Conservation (phyloP, 2,888 invertebrate genomes). For the Megastigmus dorsalis region DNA sequence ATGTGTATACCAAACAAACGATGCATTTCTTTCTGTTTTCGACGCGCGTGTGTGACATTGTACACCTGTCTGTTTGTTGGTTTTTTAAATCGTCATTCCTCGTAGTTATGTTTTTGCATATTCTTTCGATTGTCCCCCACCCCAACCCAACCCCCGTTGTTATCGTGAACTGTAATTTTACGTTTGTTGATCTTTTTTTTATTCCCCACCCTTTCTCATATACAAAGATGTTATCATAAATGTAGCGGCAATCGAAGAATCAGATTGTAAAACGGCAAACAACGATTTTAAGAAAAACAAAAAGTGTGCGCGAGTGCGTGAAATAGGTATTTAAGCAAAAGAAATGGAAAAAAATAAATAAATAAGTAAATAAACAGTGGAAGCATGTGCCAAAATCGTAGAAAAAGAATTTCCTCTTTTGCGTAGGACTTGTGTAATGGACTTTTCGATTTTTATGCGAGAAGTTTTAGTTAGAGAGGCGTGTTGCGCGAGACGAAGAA, state of each 20-base stretch:
- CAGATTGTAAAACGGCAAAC: slow-evolving; percentile 32
- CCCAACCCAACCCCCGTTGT: too few relatives aligned
- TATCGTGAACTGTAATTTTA: not conserved
- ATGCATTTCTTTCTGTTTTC: slow-evolving; percentile 21
- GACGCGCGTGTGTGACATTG: not conserved
- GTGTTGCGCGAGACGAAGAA: not conserved
- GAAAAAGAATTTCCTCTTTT: not conserved
- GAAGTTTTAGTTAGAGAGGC: not conserved
- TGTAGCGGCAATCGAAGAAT: not conserved
- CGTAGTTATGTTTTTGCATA: slow-evolving; percentile 11
- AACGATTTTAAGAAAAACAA: slow-evolving; percentile 31
- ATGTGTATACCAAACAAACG: not conserved
- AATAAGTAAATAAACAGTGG: too few relatives aligned
- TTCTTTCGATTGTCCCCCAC: not conserved
- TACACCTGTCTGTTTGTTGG: too few relatives aligned
- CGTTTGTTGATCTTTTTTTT: slow-evolving; percentile 14
- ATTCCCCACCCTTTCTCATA: not conserved
- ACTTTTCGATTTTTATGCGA: slow-evolving; percentile 4
- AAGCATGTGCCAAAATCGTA: slow-evolving; percentile 50
- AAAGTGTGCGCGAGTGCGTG: not conserved
- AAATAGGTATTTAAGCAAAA: slow-evolving; percentile 11
- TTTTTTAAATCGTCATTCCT: slow-evolving; percentile 45
- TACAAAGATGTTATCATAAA: not conserved
- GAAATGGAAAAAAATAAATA: not conserved
- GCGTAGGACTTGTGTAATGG: slow-evolving; percentile 3